Evolutionary conservation across 2,113 vertebrate species (phyloP).

Genomic region (Calyptommatus sinebrachiatus): DNA sequence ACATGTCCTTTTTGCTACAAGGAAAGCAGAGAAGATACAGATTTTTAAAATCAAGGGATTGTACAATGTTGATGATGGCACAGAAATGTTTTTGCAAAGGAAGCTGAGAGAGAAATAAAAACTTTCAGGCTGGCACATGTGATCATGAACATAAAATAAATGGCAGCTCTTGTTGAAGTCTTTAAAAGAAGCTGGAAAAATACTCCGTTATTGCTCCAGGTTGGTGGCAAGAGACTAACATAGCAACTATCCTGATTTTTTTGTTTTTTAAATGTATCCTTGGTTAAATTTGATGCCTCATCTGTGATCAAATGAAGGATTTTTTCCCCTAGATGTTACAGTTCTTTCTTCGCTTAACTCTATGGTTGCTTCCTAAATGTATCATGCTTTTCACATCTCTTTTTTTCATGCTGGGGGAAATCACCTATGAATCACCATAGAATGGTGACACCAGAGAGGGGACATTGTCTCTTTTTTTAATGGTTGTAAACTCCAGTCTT

Average conservation of each 20-base stretch:
- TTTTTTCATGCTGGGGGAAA: neutral
- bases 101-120: no score
- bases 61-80: no score
- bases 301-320: neutral
- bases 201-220: no score
- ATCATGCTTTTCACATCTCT: neutral
- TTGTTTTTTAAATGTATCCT: neutral
- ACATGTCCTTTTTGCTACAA: no score
- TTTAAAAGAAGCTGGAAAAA: neutral
- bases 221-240: no score
- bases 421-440: neutral
- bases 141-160: no score
- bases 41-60: no score
- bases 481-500: neutral
- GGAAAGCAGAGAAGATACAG: no score
- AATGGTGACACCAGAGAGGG: neutral
- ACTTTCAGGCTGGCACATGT: no score
- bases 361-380: neutral
- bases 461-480: neutral
- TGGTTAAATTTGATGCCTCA: neutral
- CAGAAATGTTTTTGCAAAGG: no score
- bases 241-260: neutral
- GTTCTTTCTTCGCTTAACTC: neutral
- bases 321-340: neutral
- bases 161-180: no score